A percentile compares a stretch with the other conserved stretches of the same genome.
Conservation (phyloP, 1,140 invertebrate species). For the Meloidogyne exigua region DNA sequence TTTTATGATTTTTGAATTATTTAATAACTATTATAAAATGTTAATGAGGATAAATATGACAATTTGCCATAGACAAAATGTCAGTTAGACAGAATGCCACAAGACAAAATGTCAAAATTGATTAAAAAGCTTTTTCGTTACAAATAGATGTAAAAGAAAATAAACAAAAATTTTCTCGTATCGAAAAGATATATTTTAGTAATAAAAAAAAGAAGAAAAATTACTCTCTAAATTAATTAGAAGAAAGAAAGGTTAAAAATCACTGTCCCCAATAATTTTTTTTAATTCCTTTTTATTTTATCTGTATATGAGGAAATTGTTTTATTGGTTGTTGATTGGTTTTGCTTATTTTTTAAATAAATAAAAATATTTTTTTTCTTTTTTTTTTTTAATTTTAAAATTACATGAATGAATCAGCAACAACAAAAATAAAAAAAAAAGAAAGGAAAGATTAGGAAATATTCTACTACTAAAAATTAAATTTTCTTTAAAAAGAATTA, state of each 20-base stretch:
- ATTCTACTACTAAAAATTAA: neutral
- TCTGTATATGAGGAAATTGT: neutral
- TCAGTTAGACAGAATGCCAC: too few relatives aligned
- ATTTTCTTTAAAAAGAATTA: too few relatives aligned
- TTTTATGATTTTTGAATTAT: too few relatives aligned
- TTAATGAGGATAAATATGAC: too few relatives aligned
- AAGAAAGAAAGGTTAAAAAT: neutral
- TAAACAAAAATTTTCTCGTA: too few relatives aligned
- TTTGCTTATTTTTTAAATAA: neutral
- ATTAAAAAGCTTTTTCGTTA: too few relatives aligned
- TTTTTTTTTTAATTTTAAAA: neutral
- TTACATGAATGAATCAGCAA: neutral
- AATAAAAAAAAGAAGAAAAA: neutral
- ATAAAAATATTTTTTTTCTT: neutral
- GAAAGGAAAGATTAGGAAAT: neutral
- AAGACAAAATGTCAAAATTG: too few relatives aligned
- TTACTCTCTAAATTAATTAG: neutral
- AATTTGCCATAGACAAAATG: too few relatives aligned
- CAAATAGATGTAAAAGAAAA: too few relatives aligned
- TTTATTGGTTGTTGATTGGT: neutral
- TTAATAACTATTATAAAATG: too few relatives aligned
- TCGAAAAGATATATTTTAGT: too few relatives aligned
- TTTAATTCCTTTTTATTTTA: neutral
- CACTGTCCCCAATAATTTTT: neutral
- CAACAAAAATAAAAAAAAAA: too few relatives aligned